Evolutionary conservation across 2,888 invertebrate genomes (phyloP).

Genomic region (Mimumesa dahlbomi): DNA sequence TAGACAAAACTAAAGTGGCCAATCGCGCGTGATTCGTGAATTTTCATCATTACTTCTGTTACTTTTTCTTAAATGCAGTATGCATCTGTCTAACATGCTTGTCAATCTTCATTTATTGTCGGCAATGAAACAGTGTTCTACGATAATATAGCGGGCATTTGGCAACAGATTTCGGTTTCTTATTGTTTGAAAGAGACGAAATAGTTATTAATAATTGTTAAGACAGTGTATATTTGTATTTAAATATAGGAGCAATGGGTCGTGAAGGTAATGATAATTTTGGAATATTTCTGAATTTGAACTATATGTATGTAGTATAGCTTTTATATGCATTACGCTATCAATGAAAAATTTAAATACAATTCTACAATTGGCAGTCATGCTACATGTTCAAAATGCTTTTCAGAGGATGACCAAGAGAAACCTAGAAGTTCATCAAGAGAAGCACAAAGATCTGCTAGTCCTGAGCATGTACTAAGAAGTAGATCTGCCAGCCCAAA

Average conservation of each 20-base stretch:
- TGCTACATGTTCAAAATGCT: slow-evolving; percentile 47
- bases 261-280: slow-evolving; percentile 46
- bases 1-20: slow-evolving; percentile 18
- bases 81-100: slow-evolving; percentile 26
- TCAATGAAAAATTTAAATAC: no score
- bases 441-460: slow-evolving; percentile 59
- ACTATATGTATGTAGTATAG: not conserved
- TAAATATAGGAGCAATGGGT: slow-evolving; percentile 51
- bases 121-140: not conserved
- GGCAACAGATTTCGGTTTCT: not conserved
- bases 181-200: slow-evolving; percentile 1
- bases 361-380: no score
- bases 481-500: no score
- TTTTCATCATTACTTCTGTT: slow-evolving; percentile 24
- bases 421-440: slow-evolving; percentile 62
- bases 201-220: slow-evolving; percentile 22
- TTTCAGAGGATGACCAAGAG: slow-evolving; percentile 67
- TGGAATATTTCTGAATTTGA: not conserved
- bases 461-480: no score
- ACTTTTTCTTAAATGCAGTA: slow-evolving; percentile 34
- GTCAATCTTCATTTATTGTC: slow-evolving; percentile 14
- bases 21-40: slow-evolving; percentile 13
- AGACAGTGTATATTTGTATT: slow-evolving; percentile 21
- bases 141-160: slow-evolving; percentile 34
- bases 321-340: no score